phyloP scores from a whole-genome alignment of 2,113 vertebrate species.

The Oreochromis niloticus region DNA sequence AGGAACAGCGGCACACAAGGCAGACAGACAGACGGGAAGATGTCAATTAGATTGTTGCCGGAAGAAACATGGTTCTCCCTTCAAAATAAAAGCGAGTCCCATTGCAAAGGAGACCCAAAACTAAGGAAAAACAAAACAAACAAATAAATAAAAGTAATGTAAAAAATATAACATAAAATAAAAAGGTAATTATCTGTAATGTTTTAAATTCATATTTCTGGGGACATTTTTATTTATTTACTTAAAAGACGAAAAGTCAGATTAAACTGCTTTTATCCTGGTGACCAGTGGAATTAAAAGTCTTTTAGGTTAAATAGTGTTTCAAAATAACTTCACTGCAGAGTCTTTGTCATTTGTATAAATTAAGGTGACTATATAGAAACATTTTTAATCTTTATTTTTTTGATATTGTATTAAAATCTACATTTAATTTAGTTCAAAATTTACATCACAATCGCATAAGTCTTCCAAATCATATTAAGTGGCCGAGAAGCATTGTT shows the following conservation, averaged over 20 bases:
- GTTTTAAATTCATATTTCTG: not conserved
- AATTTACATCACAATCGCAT: not conserved
- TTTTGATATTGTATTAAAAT: not conserved
- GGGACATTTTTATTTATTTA: not conserved
- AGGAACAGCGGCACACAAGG: conserved; percentile 40
- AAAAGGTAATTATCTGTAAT: not conserved
- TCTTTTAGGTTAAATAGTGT: not conserved
- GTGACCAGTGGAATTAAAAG: not conserved
- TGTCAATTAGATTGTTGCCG: not conserved
- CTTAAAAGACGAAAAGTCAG: not conserved
- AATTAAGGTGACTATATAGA: not conserved
- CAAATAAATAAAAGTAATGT: not conserved
- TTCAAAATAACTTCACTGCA: not conserved
- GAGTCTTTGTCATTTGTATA: not conserved
- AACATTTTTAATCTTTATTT: not conserved
- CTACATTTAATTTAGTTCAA: not conserved
- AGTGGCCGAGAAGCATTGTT: not conserved
- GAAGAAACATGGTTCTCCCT: not conserved
- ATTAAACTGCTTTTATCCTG: not conserved
- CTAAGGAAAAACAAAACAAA: not conserved
- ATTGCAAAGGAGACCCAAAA: not conserved
- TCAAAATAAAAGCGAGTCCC: conserved; percentile 10
- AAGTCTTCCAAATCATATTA: not conserved
- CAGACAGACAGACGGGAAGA: not conserved
- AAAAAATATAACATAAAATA: not conserved